These are phyloP conservation scores for Julus scanicus DNA, from an alignment of 2,888 invertebrate genomes.

Conservation along the genomic window DNA sequence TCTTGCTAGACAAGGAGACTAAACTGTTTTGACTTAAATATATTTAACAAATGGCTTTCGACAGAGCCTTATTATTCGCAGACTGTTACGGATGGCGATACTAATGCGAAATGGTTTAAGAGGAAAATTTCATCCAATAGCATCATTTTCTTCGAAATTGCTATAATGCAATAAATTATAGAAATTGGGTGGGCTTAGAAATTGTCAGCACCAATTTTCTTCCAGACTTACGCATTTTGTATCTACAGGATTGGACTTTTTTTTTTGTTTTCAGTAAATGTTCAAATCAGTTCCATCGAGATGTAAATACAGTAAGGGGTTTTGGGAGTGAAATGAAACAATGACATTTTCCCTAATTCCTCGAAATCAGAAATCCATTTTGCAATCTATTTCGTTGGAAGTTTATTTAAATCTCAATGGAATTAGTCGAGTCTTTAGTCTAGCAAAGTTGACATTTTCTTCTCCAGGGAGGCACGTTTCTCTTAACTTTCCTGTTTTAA, in stretches of 20 bases:
- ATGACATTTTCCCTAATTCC: background rate
- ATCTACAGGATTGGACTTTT: background rate
- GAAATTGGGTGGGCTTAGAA: conserved; percentile 16
- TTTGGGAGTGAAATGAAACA: background rate
- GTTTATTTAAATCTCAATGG: background rate
- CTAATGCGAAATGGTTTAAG: background rate
- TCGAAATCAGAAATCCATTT: background rate
- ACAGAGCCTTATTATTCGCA: conserved; percentile 6
- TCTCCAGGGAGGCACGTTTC: background rate
- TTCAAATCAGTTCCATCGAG: background rate
- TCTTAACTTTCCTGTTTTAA: too few relatives aligned
- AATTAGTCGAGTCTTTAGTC: background rate
- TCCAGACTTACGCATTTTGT: background rate
- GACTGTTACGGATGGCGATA: background rate
- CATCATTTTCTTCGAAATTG: conserved; percentile 19
- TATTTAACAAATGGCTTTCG: background rate
- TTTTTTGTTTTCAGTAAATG: background rate
- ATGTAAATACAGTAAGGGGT: background rate
- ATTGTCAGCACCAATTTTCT: conserved; percentile 25
- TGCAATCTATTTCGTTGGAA: conserved; percentile 4
- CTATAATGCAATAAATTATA: conserved; percentile 33
- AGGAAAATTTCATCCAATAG: background rate
- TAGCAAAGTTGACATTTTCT: background rate
- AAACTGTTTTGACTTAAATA: conserved; percentile 22
- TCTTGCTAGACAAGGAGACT: background rate